Evolutionary conservation across 2,113 vertebrate species (phyloP).

Genomic region (Alectura lathami): DNA sequence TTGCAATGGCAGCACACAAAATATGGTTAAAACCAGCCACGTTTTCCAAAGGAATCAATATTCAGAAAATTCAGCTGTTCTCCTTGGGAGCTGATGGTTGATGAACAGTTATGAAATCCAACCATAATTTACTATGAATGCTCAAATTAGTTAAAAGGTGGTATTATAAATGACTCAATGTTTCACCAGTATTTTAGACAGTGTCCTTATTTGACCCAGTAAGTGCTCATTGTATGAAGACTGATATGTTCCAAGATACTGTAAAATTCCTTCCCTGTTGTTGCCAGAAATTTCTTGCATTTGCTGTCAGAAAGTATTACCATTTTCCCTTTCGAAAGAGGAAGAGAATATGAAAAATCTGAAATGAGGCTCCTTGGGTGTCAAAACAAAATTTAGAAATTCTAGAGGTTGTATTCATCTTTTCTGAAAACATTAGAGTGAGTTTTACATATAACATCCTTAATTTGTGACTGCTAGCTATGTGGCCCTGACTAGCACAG

Average conservation of each 20-base stretch:
- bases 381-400: background rate
- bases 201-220: constrained; percentile 59
- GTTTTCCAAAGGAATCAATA: background rate
- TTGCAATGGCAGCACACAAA: background rate
- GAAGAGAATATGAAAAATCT: background rate
- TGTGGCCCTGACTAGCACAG: background rate
- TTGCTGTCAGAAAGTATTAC: background rate
- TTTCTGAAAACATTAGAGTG: background rate
- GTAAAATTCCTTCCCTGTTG: background rate
- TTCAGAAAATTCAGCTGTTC: constrained; percentile 13
- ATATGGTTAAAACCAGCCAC: background rate
- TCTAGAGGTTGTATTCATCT: background rate
- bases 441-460: background rate
- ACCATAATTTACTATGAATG: constrained; percentile 48
- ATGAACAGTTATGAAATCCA: constrained; percentile 50
- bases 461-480: background rate
- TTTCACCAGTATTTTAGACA: constrained; percentile 22
- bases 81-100: constrained; percentile 42
- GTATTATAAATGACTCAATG: constrained; percentile 36
- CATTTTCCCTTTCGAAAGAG: background rate
- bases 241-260: background rate
- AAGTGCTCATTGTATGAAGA: background rate
- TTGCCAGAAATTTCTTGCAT: background rate
- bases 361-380: background rate
- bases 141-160: constrained; percentile 58